Conservation (phyloP, 2,888 invertebrate species). For the Scrobipalpa costella region DNA sequence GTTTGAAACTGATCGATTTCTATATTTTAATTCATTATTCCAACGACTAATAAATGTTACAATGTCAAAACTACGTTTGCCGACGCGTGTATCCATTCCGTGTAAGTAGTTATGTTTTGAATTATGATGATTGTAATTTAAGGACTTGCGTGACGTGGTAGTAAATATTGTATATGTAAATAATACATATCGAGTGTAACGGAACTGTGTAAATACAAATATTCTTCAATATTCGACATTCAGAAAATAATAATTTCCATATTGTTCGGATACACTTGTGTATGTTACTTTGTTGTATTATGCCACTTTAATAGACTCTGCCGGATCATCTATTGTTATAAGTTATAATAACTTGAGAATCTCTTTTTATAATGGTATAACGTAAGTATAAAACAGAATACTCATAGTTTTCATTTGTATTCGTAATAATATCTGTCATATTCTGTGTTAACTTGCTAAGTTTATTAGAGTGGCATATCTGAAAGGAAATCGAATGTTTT, state of each 20-base stretch:
- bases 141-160: not conserved
- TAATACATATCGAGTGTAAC: constrained; percentile 6
- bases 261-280: not conserved
- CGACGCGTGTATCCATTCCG: not conserved
- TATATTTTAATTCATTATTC: too few species aligned
- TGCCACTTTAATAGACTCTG: not conserved
- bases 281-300: not conserved
- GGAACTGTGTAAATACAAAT: not conserved
- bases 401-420: too few species aligned
- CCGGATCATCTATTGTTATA: not conserved
- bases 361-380: too few species aligned
- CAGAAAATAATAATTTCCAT: not conserved
- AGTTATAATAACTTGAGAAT: not conserved
- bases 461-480: constrained; percentile 8
- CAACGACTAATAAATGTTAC: too few species aligned
- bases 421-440: too few species aligned
- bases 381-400: too few species aligned
- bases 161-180: not conserved
- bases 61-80: not conserved
- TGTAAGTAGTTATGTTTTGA: not conserved
- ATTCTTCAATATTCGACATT: not conserved
- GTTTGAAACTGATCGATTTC: too few species aligned
- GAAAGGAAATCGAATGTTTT: constrained; percentile 36
- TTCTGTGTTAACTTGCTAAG: not conserved
- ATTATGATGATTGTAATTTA: not conserved